Base-by-base conservation (phyloP, 2,888 invertebrate species). In the Leucoptera coffeella region DNA sequence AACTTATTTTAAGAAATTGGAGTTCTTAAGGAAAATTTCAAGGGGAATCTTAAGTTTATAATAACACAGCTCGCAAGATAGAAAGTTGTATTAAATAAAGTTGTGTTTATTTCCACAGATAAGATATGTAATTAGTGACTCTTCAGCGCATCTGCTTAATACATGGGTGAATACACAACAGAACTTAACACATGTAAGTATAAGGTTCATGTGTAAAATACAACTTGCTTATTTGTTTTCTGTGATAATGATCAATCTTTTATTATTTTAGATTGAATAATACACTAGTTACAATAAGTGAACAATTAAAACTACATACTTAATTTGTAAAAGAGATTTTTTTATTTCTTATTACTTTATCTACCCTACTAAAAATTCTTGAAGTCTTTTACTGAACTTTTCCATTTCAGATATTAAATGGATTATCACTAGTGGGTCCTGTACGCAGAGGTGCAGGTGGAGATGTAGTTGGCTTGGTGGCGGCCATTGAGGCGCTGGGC, bases 61-160 rank as follows among this genome's bases (percentile, higher is more conserved):
- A n/a, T n/a, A n/a, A n/a, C n/a, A n/a, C n/a, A n/a, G n/a, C n/a
- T n/a, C n/a, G n/a, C n/a, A n/a, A n/a, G n/a, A n/a, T n/a, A n/a
- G n/a, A n/a, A n/a, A n/a, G n/a, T n/a, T n/a, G n/a, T n/a, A n/a
- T 10, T 23, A 10, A 23, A 23, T 23, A 6, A n/a, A 3, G 4
- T 14, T 26, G 15, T 29, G 29, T 19, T 15, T 37, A 32, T 29
- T 35, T 25, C 73, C 74, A 31, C 45, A 85, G 85, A 78, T 92
- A 11, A 75, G 89, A 30, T 88, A 93, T 55, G 82, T 92, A 28
- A 84, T 90, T 0, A 90, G 90, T 45, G 92, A 93, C 53, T 79
- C 81, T n/a, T 77, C 82, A 10, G 88, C 88, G 1, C 85, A 88
- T 36, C 80, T 85, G 34, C 65, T 94, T 14, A 94, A 92, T 43